These are phyloP conservation scores for Boloria selene DNA, from an alignment of 2,888 invertebrate species.

Conservation along the genomic window DNA sequence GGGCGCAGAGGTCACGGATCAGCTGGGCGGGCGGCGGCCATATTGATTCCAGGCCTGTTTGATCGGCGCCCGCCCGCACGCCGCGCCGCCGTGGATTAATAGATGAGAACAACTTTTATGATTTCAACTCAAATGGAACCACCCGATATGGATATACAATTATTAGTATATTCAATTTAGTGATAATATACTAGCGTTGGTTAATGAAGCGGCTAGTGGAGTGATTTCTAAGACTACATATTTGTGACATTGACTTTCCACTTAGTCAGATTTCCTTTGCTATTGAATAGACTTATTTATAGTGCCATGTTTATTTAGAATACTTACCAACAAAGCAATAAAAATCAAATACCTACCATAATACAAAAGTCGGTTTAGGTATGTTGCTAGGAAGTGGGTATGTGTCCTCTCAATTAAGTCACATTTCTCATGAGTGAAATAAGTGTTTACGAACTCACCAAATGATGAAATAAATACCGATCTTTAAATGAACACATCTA, in stretches of 20 bases:
- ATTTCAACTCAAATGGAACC: constrained; percentile 77
- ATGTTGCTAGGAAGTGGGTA: neutral
- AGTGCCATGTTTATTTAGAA: no score
- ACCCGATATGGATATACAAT: constrained; percentile 36
- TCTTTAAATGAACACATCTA: no score
- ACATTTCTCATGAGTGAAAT: no score
- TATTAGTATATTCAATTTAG: constrained; percentile 20
- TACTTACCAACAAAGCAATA: no score
- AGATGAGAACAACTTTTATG: constrained; percentile 81
- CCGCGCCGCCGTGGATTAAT: constrained; percentile 69
- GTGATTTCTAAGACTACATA: no score
- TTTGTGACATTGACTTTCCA: no score
- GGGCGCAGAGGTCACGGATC: constrained; percentile 78
- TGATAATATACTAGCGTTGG: constrained; percentile 3
- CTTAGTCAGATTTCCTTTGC: no score
- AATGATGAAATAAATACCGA: no score
- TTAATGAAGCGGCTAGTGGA: no score
- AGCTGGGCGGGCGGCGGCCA: constrained; percentile 82
- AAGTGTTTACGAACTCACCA: no score
- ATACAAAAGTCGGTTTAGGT: neutral
- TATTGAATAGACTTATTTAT: no score
- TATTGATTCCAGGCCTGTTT: constrained; percentile 81
- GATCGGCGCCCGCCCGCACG: constrained; percentile 75
- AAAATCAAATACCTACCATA: no score
- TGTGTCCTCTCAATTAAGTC: neutral